A percentile compares a stretch with the other conserved stretches of the same genome.
phyloP scores from a whole-genome alignment of 2,888 invertebrate genomes.

The Phengaris alcon region DNA sequence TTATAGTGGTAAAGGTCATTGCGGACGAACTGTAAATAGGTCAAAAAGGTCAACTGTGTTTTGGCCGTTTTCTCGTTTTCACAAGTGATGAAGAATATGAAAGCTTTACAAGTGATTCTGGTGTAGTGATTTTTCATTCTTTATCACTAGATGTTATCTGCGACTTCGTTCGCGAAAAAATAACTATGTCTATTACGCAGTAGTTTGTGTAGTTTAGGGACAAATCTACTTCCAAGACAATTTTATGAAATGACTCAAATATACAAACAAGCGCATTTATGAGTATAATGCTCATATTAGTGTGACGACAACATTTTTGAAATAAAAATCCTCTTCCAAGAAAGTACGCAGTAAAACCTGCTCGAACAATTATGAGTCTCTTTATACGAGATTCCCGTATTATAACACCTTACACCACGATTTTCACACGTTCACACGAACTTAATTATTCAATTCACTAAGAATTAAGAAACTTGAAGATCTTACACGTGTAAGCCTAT shows the following conservation, averaged over 20 bases:
- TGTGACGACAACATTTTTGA: too few species aligned
- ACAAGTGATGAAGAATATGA: background rate
- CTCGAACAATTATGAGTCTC: background rate
- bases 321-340: too few species aligned
- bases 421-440: background rate
- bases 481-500: constrained; percentile 2
- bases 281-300: too few species aligned
- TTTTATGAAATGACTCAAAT: too few species aligned
- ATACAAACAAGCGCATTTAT: too few species aligned
- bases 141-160: background rate
- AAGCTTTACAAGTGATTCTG: background rate
- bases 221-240: too few species aligned
- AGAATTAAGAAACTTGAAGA: constrained; percentile 4
- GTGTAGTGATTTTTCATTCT: background rate
- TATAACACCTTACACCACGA: background rate
- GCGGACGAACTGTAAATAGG: constrained; percentile 1
- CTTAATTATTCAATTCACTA: background rate
- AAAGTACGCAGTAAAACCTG: background rate
- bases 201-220: too few species aligned
- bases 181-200: too few species aligned
- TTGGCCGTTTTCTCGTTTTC: constrained; percentile 1
- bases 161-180: background rate
- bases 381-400: background rate
- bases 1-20: constrained; percentile 17
- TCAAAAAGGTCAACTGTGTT: constrained; percentile 10